phyloP scores from a whole-genome alignment of 1,140 invertebrate genomes.

The Bombus cullumanus region DNA sequence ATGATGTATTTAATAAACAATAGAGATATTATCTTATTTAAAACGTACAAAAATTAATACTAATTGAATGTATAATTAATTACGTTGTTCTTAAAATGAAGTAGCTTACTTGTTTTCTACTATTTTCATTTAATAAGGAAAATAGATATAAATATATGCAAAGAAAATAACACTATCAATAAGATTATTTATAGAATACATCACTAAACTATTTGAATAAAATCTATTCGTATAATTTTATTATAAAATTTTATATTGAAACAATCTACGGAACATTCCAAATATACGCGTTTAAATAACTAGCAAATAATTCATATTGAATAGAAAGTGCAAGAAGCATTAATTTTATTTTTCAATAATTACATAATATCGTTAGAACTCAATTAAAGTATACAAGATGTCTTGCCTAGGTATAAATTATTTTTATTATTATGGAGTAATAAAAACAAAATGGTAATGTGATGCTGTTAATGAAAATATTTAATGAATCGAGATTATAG shows the following conservation, averaged over 20 bases:
- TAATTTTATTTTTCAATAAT: slow-evolving; percentile 37
- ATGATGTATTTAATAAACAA: background rate
- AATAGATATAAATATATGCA: background rate
- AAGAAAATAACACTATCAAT: background rate
- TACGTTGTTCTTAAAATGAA: background rate
- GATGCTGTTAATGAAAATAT: background rate
- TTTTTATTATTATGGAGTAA: slow-evolving; percentile 17
- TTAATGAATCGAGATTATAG: slow-evolving; percentile 3
- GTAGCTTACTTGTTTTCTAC: background rate
- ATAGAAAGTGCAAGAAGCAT: background rate
- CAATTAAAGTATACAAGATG: slow-evolving; percentile 1
- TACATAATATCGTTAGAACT: background rate
- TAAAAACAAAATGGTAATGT: background rate
- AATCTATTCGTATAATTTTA: background rate
- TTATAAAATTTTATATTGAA: slow-evolving; percentile 11
- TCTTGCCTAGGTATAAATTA: slow-evolving; percentile 23
- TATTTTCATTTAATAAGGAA: background rate
- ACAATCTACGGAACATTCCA: slow-evolving; percentile 21
- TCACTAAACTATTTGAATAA: background rate
- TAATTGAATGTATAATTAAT: background rate
- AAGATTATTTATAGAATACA: background rate
- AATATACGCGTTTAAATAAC: slow-evolving; percentile 18
- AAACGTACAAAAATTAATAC: background rate
- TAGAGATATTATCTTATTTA: slow-evolving; percentile 19
- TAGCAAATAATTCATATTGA: background rate